Evolutionary conservation across 2,113 vertebrate genomes (phyloP).

Genomic region (Columba janthina): DNA sequence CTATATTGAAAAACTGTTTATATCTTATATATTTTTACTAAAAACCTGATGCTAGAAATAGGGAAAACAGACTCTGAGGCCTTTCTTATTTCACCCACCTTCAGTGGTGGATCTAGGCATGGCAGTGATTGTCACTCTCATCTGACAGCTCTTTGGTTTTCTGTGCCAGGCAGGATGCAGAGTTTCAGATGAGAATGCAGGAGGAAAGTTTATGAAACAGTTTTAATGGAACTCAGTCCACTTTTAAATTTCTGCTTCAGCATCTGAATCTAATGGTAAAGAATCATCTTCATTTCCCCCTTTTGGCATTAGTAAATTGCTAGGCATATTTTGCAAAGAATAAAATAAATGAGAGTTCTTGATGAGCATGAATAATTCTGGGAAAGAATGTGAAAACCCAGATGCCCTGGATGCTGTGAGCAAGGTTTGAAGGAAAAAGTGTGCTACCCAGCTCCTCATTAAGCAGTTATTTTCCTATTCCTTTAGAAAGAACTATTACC

Average conservation of each 20-base stretch:
- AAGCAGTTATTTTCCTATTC: slow-evolving; percentile 12
- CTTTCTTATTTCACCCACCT: neutral
- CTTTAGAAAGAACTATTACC: neutral
- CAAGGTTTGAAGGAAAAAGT: slow-evolving; percentile 6
- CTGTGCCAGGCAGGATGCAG: neutral
- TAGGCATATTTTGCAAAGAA: neutral
- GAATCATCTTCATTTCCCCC: neutral
- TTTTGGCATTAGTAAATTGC: neutral
- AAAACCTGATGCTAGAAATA: neutral
- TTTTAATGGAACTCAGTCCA: neutral
- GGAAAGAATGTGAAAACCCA: neutral
- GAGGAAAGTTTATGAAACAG: neutral
- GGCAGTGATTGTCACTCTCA: neutral
- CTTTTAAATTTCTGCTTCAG: neutral
- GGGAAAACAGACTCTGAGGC: neutral
- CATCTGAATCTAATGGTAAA: neutral
- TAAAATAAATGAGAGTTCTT: slow-evolving; percentile 28
- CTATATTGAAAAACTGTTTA: neutral
- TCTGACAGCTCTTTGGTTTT: neutral
- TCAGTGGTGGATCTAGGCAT: neutral
- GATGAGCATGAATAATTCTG: slow-evolving; percentile 9
- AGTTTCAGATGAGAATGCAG: neutral
- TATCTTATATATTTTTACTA: neutral
- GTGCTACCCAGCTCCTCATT: neutral
- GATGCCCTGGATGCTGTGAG: neutral